Evolutionary conservation across 1,140 invertebrate species (phyloP), one percentile per base, ranked within the genome.

Genomic region (Ruditapes philippinarum): DNA sequence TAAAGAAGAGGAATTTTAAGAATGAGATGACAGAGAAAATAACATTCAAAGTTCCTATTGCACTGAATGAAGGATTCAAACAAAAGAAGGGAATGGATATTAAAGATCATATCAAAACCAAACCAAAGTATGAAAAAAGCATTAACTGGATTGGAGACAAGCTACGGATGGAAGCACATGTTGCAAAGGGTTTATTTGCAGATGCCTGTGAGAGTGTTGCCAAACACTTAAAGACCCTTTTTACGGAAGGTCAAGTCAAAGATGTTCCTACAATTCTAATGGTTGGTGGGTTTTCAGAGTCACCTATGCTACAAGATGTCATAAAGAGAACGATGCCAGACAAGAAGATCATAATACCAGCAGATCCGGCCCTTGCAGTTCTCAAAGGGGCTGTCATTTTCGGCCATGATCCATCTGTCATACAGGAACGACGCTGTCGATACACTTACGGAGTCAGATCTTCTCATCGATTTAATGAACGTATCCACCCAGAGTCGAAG

Each of bases 201-300:
- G 54, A 60, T 11, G 33, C 83, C 25, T 76, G 70, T 19, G 12
- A 17, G 9, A 60, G 31, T 17, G 25, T 54, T 57, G 73, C 54
- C 0, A 17, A 57, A 9, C 83, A 86, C 51, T 45, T 86, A 31
- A 42, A 76, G 36, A 17, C 14, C 5, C 40, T 86, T 12, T 86
- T 86, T 76, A 5, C 12, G 11, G n/a, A 60, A 17, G 28, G 2
- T 14, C 31, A 45, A 19, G 73, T 60, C 4, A 1, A 78, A 17
- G 49, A 62, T 28, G 83, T 78, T 31, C 28, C 65, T 9, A 76
- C 83, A 12, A 73, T 86, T n/a, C 31, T 86, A 40, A 86, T 86
- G 68, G 83, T 86, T 62, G 83, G 83, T 7, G 83, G 83, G 7
- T 86, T 76, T 28, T 76, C 83, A 0, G 68, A 86, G n/a, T 86